Percentiles rank a stretch among this genome's conserved stretches.
Conservation (phyloP, 2,113 vertebrate species). For the Caranx melampygus region DNA sequence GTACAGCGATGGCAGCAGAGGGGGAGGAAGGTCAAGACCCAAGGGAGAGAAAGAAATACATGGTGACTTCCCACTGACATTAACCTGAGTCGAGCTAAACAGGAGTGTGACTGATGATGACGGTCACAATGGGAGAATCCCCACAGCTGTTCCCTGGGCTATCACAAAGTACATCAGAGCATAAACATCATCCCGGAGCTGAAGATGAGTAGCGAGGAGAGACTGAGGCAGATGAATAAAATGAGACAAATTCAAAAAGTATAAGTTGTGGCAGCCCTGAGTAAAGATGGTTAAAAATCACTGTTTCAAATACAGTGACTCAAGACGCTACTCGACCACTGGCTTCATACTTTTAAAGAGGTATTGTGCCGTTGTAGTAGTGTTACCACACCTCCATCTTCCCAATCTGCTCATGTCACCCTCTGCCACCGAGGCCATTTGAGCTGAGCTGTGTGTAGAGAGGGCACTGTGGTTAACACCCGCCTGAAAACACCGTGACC, state of each 20-base stretch:
- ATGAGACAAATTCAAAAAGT: constrained; percentile 4
- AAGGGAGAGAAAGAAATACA: constrained; percentile 12
- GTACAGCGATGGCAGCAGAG: constrained; percentile 43
- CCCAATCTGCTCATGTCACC: constrained; percentile 43
- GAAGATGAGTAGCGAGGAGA: background rate
- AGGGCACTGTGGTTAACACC: background rate
- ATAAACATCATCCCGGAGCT: constrained; percentile 28
- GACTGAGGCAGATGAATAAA: background rate
- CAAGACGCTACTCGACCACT: constrained; percentile 29
- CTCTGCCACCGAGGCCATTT: constrained; percentile 10
- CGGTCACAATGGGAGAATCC: constrained; percentile 21
- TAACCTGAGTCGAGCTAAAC: constrained; percentile 58
- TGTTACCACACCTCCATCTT: constrained; percentile 27
- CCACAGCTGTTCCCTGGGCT: constrained; percentile 46
- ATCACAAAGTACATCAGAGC: constrained; percentile 18
- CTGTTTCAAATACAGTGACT: constrained; percentile 37
- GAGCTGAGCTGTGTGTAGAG: constrained; percentile 18
- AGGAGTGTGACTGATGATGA: constrained; percentile 5
- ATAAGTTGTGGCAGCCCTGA: constrained; percentile 58
- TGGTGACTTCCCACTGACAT: constrained; percentile 27
- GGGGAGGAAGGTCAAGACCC: constrained; percentile 13
- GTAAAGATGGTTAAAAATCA: constrained; percentile 49
- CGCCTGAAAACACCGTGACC: background rate
- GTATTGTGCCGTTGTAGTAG: constrained; percentile 30
- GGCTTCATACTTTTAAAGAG: constrained; percentile 33